Conservation (phyloP, 2,113 vertebrate species). For the Ancistrus triradiatus region DNA sequence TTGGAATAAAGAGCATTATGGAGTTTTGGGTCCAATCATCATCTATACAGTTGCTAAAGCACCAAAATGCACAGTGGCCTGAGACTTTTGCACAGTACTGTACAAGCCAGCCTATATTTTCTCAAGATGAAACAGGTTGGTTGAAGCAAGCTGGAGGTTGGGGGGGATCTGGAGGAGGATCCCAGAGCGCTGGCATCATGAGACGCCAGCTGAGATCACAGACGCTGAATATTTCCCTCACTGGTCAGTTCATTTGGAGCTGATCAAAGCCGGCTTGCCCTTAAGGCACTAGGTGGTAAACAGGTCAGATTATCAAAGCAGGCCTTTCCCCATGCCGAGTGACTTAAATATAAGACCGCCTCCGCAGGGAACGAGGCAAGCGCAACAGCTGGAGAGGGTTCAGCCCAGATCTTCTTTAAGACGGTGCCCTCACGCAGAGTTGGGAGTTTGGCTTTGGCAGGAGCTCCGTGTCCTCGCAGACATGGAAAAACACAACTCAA, state of each 20-base stretch:
- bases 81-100: no score
- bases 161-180: not conserved
- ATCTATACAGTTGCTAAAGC: no score
- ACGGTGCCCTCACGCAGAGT: conserved; percentile 13
- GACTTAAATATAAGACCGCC: conserved; percentile 66
- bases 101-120: conserved; percentile 25
- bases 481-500: conserved; percentile 22
- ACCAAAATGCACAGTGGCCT: no score
- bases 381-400: conserved; percentile 49
- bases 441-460: conserved; percentile 11
- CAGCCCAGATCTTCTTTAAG: conserved; percentile 38
- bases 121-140: conserved; percentile 26
- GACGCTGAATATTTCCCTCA: conserved; percentile 71
- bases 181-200: conserved; percentile 8
- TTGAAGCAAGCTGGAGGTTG: not conserved
- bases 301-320: conserved; percentile 70
- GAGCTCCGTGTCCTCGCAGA: conserved; percentile 1
- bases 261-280: conserved; percentile 63
- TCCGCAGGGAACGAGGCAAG: conserved; percentile 42
- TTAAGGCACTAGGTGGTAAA: conserved; percentile 63
- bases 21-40: no score
- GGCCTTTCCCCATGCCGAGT: conserved; percentile 61
- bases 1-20: no score
- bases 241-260: conserved; percentile 67
- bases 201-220: conserved; percentile 37